These are phyloP conservation scores for Falcaria lacertinaria DNA, from an alignment of 2,888 invertebrate genomes.

Conservation along the genomic window DNA sequence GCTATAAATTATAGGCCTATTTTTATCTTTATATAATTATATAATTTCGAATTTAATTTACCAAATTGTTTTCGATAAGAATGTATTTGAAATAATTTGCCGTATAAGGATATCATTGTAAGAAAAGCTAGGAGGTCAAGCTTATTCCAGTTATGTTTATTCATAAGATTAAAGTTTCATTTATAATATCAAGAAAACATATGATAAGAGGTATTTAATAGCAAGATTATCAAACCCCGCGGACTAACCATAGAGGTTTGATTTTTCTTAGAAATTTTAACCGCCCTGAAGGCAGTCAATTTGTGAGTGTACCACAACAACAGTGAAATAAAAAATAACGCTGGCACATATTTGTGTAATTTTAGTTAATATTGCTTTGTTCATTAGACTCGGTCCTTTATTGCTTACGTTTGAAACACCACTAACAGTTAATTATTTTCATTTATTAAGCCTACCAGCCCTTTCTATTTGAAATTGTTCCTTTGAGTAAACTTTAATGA, in stretches of 20 bases:
- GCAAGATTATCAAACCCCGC: conserved; percentile 5
- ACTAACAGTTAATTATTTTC: conserved; percentile 47
- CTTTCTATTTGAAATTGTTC: neutral
- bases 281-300: conserved; percentile 29
- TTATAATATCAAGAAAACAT: no score
- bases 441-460: conserved; percentile 28
- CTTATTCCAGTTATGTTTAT: no score
- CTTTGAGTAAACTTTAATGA: neutral
- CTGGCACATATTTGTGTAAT: conserved; percentile 49
- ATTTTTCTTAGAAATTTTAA: conserved; percentile 24
- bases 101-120: no score
- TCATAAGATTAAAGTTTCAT: no score
- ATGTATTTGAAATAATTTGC: no score
- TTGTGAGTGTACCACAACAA: conserved; percentile 39
- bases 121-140: no score
- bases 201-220: no score
- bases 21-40: neutral
- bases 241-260: conserved; percentile 19
- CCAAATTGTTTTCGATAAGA: neutral
- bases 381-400: conserved; percentile 43
- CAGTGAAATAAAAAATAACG: conserved; percentile 49
- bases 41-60: neutral
- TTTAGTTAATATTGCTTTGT: conserved; percentile 49
- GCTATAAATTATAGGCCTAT: neutral
- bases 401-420: conserved; percentile 39